phyloP scores from a whole-genome alignment of 2,888 invertebrate species.

The Biston stratarius region DNA sequence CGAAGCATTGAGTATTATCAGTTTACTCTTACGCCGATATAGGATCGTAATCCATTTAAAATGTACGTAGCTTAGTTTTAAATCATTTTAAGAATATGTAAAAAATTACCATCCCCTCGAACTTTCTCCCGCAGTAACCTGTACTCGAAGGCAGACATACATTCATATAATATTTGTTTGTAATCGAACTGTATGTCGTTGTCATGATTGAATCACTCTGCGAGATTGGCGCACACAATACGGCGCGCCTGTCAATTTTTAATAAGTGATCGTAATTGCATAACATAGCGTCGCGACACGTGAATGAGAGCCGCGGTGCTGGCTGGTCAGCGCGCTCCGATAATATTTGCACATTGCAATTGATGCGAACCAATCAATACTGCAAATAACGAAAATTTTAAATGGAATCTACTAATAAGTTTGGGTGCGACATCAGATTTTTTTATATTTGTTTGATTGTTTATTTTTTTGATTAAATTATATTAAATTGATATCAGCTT shows the following conservation, averaged over 20 bases:
- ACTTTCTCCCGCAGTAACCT: too few relatives aligned
- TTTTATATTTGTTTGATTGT: slow-evolving; percentile 40
- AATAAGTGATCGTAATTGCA: slow-evolving; percentile 83
- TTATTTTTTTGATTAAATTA: not conserved
- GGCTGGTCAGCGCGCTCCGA: slow-evolving; percentile 73
- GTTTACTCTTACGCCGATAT: too few relatives aligned
- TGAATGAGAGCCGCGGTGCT: slow-evolving; percentile 67
- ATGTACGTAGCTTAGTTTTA: too few relatives aligned
- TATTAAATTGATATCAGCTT: too few relatives aligned
- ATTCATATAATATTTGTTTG: slow-evolving; percentile 32
- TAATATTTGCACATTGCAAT: slow-evolving; percentile 86
- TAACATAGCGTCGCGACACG: slow-evolving; percentile 73
- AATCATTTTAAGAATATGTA: too few relatives aligned
- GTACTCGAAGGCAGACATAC: not conserved
- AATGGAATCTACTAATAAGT: slow-evolving; percentile 76
- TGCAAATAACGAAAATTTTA: slow-evolving; percentile 83
- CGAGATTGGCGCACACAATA: slow-evolving; percentile 44
- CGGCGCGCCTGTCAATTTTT: slow-evolving; percentile 72
- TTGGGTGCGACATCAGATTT: slow-evolving; percentile 59
- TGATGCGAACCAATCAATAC: slow-evolving; percentile 85
- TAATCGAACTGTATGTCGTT: slow-evolving; percentile 31
- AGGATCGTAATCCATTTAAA: too few relatives aligned
- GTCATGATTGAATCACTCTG: slow-evolving; percentile 34
- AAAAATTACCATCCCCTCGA: too few relatives aligned
- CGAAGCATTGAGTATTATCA: too few relatives aligned